Conservation (phyloP, 1,140 invertebrate species). For the Neuroterus valhalla region DNA sequence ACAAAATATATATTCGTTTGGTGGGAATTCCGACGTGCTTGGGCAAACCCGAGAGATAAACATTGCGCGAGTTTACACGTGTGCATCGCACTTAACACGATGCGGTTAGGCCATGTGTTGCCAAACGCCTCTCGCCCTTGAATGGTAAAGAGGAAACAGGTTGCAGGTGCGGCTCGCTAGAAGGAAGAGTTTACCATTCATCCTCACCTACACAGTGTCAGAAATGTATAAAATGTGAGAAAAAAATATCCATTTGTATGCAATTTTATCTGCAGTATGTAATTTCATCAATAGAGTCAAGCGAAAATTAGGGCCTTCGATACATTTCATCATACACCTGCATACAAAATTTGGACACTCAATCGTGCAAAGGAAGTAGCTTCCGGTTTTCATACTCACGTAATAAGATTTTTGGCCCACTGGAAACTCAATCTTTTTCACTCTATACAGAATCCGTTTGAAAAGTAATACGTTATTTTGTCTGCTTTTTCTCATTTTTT, state of each 20-base stretch:
- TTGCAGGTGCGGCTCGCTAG: constrained; percentile 51
- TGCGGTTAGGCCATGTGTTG: constrained; percentile 55
- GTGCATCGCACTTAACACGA: constrained; percentile 1
- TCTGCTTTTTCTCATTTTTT: no score
- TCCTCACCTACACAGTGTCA: constrained; percentile 24
- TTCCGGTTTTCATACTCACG: constrained; percentile 3
- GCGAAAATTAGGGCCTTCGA: no score
- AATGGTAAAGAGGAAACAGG: constrained; percentile 49
- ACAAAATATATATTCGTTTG: background rate
- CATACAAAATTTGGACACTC: background rate
- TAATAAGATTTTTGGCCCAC: constrained; percentile 7
- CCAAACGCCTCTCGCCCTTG: constrained; percentile 54
- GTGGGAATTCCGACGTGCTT: background rate
- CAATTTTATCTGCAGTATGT: background rate
- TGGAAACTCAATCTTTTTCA: background rate
- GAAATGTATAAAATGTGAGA: constrained; percentile 24
- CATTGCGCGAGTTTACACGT: constrained; percentile 24
- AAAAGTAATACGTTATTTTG: background rate
- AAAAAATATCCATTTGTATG: background rate
- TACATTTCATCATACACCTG: no score
- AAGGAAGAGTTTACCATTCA: constrained; percentile 48
- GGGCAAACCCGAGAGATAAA: constrained; percentile 1
- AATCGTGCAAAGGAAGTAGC: constrained; percentile 1
- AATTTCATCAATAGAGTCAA: background rate
- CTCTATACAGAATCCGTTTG: background rate